Base-by-base conservation (phyloP, 2,113 vertebrate species). In the Telmatochromis bifrenatus region DNA sequence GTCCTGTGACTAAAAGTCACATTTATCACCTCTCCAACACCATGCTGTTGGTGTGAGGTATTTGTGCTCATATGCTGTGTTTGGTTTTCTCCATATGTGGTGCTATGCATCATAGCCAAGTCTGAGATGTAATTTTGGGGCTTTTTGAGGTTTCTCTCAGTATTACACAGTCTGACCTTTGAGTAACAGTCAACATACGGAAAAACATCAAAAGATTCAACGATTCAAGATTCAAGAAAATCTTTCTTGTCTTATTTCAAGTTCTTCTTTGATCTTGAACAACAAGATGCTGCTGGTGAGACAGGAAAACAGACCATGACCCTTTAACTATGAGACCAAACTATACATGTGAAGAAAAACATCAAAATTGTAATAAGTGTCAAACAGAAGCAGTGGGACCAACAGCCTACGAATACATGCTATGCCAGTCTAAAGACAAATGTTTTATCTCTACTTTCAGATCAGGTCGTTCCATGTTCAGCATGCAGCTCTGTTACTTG, bases 171-270 rank as follows among this genome's bases (percentile, higher is more conserved):
- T 70, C 37, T 10, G 11, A 68, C 62, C 19, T 68, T 39, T 37
- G 19, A 37, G 62, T 68, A 70, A 42, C 37, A 58, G 42, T n/a
- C n/a, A 19, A 12, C 35, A 47, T 79, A 19, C 2, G 13, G 58
- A 47, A 79, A 79, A 65, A 31, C 9, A 79, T 0, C n/a, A 3
- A 9, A 84, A 49, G 70, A 58, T 33, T 65, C 19, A 17, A 53
- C 4, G 28, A 62, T 62, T 33, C 56, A 58, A 17, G 26, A 58
- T 31, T 58, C 62, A 65, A 37, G 49, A 42, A 23, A 84, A 55
- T 0, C 17, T 28, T 55, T 5, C 15, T 75, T 28, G 23, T 47
- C 14, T 75, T 28, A 47, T 47, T 47, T 0, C 14, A 28, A 47
- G 23, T 73, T 75, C 14, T 5, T 7, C 39, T 73, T 2, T 11